These are phyloP conservation scores for Eptesicus fuscus DNA, from an alignment of 2,113 vertebrate species.

Conservation along the genomic window DNA sequence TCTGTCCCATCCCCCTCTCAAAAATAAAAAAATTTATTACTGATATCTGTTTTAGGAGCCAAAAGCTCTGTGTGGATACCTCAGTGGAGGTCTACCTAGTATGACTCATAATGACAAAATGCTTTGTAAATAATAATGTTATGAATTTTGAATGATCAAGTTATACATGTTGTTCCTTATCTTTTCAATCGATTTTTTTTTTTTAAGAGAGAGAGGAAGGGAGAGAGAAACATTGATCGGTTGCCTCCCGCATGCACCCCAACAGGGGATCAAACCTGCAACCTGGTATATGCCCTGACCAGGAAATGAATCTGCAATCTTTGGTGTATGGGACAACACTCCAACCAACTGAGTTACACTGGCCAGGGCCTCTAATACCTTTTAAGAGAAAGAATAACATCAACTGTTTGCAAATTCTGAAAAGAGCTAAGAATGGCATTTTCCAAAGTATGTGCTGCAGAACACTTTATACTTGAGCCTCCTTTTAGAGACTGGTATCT, in stretches of 20 bases:
- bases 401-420: neutral
- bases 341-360: no score
- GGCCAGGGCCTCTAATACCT: neutral
- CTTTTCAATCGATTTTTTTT: no score
- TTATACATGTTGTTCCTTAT: neutral
- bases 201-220: no score
- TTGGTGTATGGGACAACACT: no score
- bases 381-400: neutral
- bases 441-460: neutral
- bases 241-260: no score
- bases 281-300: no score
- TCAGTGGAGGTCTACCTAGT: neutral
- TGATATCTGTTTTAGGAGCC: neutral
- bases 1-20: neutral
- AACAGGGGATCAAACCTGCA: no score
- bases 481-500: neutral
- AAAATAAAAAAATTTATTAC: neutral
- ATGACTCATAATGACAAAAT: neutral
- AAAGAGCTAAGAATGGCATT: neutral
- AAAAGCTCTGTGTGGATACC: neutral
- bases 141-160: neutral
- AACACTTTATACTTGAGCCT: neutral
- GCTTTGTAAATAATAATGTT: neutral
- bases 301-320: no score
- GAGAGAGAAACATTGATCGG: no score